Conservation (phyloP, 2,113 vertebrate species). For the Lepus europaeus region DNA sequence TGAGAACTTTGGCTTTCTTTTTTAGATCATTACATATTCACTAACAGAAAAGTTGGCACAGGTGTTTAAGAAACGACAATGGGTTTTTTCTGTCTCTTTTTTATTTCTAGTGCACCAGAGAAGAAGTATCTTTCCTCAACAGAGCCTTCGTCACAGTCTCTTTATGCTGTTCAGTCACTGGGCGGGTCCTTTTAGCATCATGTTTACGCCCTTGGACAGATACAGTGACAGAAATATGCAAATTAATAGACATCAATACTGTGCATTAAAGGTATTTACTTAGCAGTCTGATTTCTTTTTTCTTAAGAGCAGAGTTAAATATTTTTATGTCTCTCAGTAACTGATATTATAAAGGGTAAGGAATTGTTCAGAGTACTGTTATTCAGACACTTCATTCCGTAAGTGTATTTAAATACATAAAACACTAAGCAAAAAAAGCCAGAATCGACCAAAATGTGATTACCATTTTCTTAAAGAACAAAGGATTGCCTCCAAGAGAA, state of each 20-base stretch:
- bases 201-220: slow-evolving; percentile 99
- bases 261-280: slow-evolving; percentile 95
- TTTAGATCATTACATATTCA: neutral
- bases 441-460: neutral
- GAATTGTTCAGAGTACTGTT: neutral
- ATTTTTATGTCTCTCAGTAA: neutral
- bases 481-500: neutral
- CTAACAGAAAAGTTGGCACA: neutral
- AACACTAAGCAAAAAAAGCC: neutral
- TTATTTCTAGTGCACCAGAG: slow-evolving; percentile 95
- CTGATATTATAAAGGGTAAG: neutral
- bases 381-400: neutral
- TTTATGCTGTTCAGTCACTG: slow-evolving; percentile 99
- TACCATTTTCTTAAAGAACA: slow-evolving; percentile 6
- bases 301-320: neutral
- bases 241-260: slow-evolving; percentile 99
- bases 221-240: slow-evolving; percentile 99
- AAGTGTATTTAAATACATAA: slow-evolving; percentile 36
- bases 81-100: slow-evolving; percentile 22
- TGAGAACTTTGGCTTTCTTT: slow-evolving; percentile 19
- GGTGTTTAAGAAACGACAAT: neutral
- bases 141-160: slow-evolving; percentile 98
- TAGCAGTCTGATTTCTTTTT: neutral
- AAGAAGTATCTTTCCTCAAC: slow-evolving; percentile 98
- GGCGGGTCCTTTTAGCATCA: slow-evolving; percentile 99